Percentiles rank a stretch among this genome's conserved stretches.
These are phyloP conservation scores for Erpornis zantholeuca DNA, from an alignment of 2,113 vertebrate species.

Conservation along the genomic window DNA sequence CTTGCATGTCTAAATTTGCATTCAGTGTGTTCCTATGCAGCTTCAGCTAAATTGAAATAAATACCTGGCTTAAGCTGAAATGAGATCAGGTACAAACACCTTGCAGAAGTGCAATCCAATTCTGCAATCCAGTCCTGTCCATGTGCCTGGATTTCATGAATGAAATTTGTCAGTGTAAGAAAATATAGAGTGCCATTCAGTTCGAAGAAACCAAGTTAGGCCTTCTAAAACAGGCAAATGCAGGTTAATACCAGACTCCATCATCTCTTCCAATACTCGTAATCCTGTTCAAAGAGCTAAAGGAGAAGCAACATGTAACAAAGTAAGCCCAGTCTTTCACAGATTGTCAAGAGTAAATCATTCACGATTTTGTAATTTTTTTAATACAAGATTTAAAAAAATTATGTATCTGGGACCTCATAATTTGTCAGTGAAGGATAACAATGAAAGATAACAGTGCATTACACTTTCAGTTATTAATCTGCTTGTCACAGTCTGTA, in stretches of 20 bases:
- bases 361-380: not conserved
- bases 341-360: not conserved
- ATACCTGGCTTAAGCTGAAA: not conserved
- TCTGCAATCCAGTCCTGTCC: not conserved
- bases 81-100: not conserved
- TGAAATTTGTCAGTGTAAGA: not conserved
- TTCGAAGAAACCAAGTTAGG: not conserved
- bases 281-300: not conserved
- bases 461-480: not conserved
- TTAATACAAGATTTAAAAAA: not conserved
- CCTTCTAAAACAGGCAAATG: not conserved
- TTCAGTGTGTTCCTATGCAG: not conserved
- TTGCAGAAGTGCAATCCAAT: not conserved
- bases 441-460: not conserved
- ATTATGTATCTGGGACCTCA: not conserved
- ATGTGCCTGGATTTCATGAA: not conserved
- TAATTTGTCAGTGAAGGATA: not conserved
- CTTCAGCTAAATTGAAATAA: conserved; percentile 15
- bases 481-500: not conserved
- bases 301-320: not conserved
- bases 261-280: not conserved
- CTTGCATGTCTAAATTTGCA: not conserved
- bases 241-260: not conserved
- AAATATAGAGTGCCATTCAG: not conserved
- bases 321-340: not conserved